Evolutionary conservation across 2,797 vertebrate genomes (phyloP).

Genomic region (Luscinia megarhynchos): DNA sequence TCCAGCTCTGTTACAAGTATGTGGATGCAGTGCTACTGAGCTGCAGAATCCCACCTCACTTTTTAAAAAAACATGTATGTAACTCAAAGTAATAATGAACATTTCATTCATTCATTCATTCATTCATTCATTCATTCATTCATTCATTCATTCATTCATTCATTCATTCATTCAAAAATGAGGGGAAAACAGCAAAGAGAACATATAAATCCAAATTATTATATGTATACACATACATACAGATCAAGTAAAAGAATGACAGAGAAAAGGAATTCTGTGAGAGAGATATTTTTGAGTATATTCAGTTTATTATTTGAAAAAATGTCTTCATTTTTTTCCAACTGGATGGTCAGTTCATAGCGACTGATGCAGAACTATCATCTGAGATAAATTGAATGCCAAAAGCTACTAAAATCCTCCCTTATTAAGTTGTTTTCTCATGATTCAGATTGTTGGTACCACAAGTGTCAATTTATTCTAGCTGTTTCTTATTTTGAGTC

Average conservation of each 20-base stretch:
- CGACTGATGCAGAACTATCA: not conserved
- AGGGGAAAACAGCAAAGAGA: not conserved
- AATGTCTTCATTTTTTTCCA: not conserved
- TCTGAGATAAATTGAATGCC: not conserved
- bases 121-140: not conserved
- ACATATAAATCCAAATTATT: not conserved
- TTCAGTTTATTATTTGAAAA: not conserved
- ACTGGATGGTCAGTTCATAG: not conserved
- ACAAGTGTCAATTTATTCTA: not conserved
- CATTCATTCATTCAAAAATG: not conserved
- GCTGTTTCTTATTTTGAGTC: not conserved
- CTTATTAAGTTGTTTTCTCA: not conserved
- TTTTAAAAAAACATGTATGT: not conserved
- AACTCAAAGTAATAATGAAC: not conserved
- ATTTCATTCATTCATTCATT: not conserved
- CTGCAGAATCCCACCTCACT: not conserved
- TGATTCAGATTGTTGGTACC: not conserved
- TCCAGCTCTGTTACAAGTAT: not conserved
- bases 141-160: not conserved
- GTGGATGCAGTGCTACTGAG: not conserved
- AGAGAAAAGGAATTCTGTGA: not conserved
- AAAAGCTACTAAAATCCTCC: not conserved
- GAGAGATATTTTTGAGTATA: not conserved
- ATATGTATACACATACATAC: fast-evolving
- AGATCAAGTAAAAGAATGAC: not conserved